Evolutionary conservation across 2,888 invertebrate species (phyloP).

Genomic region (Choristoneura rosaceana): DNA sequence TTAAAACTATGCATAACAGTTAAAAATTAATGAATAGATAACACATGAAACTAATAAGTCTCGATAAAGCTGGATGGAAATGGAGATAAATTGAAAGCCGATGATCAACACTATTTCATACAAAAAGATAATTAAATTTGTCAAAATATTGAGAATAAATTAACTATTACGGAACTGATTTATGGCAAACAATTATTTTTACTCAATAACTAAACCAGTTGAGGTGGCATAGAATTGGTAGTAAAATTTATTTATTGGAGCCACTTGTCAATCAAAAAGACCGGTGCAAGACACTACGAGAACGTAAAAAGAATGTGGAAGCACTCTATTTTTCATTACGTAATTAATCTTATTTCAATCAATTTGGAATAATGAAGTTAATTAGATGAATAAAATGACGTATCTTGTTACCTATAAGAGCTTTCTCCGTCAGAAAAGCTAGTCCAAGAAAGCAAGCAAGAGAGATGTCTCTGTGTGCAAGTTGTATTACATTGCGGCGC

Average conservation of each 20-base stretch:
- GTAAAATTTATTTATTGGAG: conserved; percentile 20
- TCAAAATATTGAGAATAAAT: conserved; percentile 27
- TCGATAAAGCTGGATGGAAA: neutral
- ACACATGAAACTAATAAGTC: neutral
- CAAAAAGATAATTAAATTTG: conserved; percentile 18
- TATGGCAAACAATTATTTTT: conserved; percentile 28
- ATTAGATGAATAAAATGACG: no score
- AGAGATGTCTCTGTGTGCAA: no score
- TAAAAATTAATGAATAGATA: neutral
- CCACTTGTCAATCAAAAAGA: conserved; percentile 25
- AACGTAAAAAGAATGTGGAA: no score
- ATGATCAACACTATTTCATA: conserved; percentile 19
- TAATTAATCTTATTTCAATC: no score
- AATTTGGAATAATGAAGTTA: no score
- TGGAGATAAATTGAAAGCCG: neutral
- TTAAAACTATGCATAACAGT: neutral
- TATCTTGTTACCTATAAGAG: no score
- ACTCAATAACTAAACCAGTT: conserved; percentile 2
- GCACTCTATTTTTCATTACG: no score
- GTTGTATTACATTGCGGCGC: no score
- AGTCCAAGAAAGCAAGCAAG: no score
- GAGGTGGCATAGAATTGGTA: neutral
- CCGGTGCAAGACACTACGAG: neutral
- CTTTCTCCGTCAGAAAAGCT: no score
- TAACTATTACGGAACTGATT: conserved; percentile 23